Evolutionary conservation across 2,797 vertebrate genomes (phyloP), one percentile per base, ranked within the genome.

Genomic region (Chiroxiphia lanceolata): DNA sequence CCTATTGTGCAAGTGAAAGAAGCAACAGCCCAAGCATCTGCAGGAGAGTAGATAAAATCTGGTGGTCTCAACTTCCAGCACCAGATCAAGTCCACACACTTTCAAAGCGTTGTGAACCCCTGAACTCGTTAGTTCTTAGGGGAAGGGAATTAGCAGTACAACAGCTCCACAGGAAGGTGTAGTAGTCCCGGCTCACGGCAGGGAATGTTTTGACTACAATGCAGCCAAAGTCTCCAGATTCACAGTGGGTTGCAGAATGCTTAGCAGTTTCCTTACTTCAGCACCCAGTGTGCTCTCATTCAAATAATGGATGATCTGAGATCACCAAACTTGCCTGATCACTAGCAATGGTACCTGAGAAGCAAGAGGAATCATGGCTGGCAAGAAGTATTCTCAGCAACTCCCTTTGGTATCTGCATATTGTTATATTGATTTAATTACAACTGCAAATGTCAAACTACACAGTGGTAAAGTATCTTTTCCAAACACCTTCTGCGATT

Each of bases 191-290:
- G 36, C 19, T 77, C 36, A 44, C 0, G 0, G 26, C 33, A 86
- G 26, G n/a, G 69, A 87, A 12, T 1, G 3, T 54, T 95, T 69
- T 13, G 13, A 38, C 67, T 57, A 15, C 0, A 0, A 8, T 59
- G 14, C 38, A 89, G 63, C 29, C 70, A 14, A 34, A 42, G 10
- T 7, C 34, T 54, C 45, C 0, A 3, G 31, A 44, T 40, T 79
- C 47, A 45, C 56, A 63, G 7, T 0, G 33, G 17, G 51, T n/a
- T 72, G 44, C 63, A 74, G 26, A 40, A 31, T 15, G 15, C 5
- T 10, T 34, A 20, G 23, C 29, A 42, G 15, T 0, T 83, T n/a
- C 54, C 45, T 76, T 33, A 25, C 27, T 14, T 31, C 0, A 0
- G 63, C 25, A 47, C 2, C 42, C n/a, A 40, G 27, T 14, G 21